Evolutionary conservation across 1,140 invertebrate genomes (phyloP).

Genomic region (Pomacea maculata): DNA sequence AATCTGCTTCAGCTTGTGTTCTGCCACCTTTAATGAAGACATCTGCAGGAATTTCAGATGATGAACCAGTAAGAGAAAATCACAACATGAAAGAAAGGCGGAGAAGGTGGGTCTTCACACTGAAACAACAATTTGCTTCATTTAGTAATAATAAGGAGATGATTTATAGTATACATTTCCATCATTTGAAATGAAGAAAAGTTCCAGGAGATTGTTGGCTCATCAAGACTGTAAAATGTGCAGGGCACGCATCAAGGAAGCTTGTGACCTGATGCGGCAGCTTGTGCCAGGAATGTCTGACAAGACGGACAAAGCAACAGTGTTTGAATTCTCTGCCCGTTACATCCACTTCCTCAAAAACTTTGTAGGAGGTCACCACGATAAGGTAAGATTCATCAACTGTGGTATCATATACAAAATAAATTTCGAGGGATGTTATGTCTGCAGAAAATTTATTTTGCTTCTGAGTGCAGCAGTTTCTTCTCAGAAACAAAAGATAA

Average conservation of each 20-base stretch:
- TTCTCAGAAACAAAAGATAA: too few species aligned
- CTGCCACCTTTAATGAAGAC: neutral
- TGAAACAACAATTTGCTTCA: neutral
- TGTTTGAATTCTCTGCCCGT: constrained; percentile 65
- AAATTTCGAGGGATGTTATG: too few species aligned
- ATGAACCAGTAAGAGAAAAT: constrained; percentile 45
- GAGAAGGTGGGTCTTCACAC: constrained; percentile 45
- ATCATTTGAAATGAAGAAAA: too few species aligned
- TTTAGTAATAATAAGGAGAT: constrained; percentile 11
- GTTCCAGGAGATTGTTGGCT: neutral
- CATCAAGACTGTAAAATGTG: constrained; percentile 11
- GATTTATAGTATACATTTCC: neutral
- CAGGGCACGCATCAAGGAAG: constrained; percentile 64
- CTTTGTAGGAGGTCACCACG: constrained; percentile 54
- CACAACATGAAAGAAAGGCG: constrained; percentile 64
- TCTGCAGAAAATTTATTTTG: too few species aligned
- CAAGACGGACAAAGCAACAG: constrained; percentile 67
- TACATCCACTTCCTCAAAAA: constrained; percentile 61
- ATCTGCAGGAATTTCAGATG: constrained; percentile 30
- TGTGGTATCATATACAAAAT: neutral
- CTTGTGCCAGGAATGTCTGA: constrained; percentile 65
- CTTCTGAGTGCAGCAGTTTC: too few species aligned
- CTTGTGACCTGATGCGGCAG: constrained; percentile 61
- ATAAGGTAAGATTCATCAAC: constrained; percentile 45
- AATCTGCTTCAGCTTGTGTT: neutral